Base-by-base conservation (phyloP, 1,140 invertebrate genomes). In the Polypedilum vanderplanki region DNA sequence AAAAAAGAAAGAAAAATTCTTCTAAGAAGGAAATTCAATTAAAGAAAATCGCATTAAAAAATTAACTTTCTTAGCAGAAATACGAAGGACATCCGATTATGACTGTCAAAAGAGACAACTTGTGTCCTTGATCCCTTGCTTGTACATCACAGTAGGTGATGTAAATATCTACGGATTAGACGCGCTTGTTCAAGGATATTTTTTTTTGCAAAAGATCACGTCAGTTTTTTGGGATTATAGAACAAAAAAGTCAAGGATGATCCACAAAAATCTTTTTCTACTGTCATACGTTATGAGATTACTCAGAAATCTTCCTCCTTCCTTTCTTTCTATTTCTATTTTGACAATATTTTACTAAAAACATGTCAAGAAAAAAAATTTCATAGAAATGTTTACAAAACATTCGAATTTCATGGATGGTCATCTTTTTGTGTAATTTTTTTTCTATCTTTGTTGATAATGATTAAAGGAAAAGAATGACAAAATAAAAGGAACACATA, bases 111-210 rank as follows among this genome's bases (percentile, higher is more conserved):
- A 33, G 24, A 33, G 24, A 70, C 64, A n/a, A 8, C 18, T n/a
- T n/a, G n/a, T 70, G 17, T 70, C 65, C 65, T 70, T 70, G 65
- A 70, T 70, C 3, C 20, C 12, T 70, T n/a, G 9, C 20, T 18
- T 70, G 65, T n/a, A n/a, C n/a, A n/a, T n/a, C 65, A 70, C 65
- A 70, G 65, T 70, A 70, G 65, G 65, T 70, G 65, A 70, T 57
- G 46, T 57, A 57, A 57, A 57, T 57, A 15, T 57, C 46, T 57
- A 46, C 41, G 41, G 41, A 46, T 57, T 57, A 57, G 41, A 46
- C 41, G 9, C 41, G 41, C 9, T 46, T 9, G 17, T 18, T 70
- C 65, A 70, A 70, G 65, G 65, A 70, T 70, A 57, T 57, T 57
- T 8, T 57, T 8, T 12, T 3, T 57, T 57, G 46, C 46, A n/a